Percentiles rank a stretch among this genome's conserved stretches.
These are phyloP conservation scores for Trachymyrmex septentrionalis DNA, from an alignment of 1,140 invertebrate species.

Conservation along the genomic window DNA sequence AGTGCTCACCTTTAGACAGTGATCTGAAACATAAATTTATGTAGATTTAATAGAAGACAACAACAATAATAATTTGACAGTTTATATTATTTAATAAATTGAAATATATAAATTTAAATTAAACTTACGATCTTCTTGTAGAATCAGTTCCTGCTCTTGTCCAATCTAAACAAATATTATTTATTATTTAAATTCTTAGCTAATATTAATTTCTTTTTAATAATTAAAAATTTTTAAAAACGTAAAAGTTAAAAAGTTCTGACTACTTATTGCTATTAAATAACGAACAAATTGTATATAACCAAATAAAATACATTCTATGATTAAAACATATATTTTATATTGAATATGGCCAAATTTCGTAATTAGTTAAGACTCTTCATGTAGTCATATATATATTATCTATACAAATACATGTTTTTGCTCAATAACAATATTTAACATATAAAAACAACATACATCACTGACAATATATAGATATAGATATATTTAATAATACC, in stretches of 20 bases:
- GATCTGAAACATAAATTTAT: constrained; percentile 28
- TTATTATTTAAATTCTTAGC: not conserved
- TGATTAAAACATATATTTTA: not conserved
- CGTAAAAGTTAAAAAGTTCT: not conserved
- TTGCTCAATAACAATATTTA: not conserved
- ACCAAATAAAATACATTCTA: constrained; percentile 7
- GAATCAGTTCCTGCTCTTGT: constrained; percentile 17
- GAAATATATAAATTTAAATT: constrained; percentile 17
- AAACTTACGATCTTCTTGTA: constrained; percentile 33
- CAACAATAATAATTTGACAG: not conserved
- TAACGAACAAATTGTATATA: not conserved
- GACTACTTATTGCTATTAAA: not conserved
- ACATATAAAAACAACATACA: not conserved
- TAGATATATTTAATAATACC: constrained; percentile 63
- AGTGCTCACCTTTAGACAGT: constrained; percentile 53
- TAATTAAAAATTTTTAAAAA: not conserved
- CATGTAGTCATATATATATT: not conserved
- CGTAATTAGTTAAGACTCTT: too few relatives aligned
- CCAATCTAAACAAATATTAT: constrained; percentile 34
- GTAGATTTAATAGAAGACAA: constrained; percentile 18
- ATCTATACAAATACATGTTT: not conserved
- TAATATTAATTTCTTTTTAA: not conserved
- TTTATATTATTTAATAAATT: constrained; percentile 15
- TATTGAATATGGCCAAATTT: too few relatives aligned
- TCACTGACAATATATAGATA: too few relatives aligned